phyloP scores from a whole-genome alignment of 2,888 invertebrate species.

The Parasteatoda lunata region DNA sequence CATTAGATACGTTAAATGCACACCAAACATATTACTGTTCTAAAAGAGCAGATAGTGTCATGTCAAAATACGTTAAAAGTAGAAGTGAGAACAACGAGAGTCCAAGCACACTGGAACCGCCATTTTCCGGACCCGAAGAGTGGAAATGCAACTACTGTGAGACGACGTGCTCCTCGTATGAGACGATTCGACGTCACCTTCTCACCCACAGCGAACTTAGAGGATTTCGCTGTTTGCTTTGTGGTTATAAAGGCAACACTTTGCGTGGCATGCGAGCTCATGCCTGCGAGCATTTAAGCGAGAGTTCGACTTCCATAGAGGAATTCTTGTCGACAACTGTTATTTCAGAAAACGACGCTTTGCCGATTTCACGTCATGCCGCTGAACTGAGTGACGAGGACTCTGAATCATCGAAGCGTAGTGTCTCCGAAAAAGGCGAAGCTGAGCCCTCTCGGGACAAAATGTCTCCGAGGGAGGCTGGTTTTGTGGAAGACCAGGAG shows the following conservation, averaged over 20 bases:
- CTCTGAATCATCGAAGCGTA: conserved; percentile 22
- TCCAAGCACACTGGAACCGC: conserved; percentile 72
- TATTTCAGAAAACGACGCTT: conserved; percentile 79
- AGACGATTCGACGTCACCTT: conserved; percentile 92
- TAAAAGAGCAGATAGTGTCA: conserved; percentile 76
- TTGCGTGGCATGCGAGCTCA: conserved; percentile 98
- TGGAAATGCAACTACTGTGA: conserved; percentile 94
- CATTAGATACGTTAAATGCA: conserved; percentile 92
- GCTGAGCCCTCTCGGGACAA: conserved; percentile 2
- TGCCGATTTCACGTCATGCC: conserved; percentile 8
- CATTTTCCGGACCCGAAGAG: conserved; percentile 72
- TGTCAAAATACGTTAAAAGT: conserved; percentile 71
- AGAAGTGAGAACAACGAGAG: conserved; percentile 72
- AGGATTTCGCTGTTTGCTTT: conserved; percentile 94
- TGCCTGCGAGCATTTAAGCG: conserved; percentile 96
- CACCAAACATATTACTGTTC: conserved; percentile 96
- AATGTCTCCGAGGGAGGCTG: background rate
- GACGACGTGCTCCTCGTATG: conserved; percentile 87
- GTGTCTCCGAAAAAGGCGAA: background rate
- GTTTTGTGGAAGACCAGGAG: conserved; percentile 19
- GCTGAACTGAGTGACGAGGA: conserved; percentile 39
- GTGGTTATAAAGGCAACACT: conserved; percentile 96
- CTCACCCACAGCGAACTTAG: conserved; percentile 87
- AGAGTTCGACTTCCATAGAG: conserved; percentile 77
- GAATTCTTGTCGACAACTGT: conserved; percentile 90